Percentiles rank a stretch among this genome's conserved stretches.
phyloP scores from a whole-genome alignment of 1,140 invertebrate genomes.

The Paraescarpia echinospica region DNA sequence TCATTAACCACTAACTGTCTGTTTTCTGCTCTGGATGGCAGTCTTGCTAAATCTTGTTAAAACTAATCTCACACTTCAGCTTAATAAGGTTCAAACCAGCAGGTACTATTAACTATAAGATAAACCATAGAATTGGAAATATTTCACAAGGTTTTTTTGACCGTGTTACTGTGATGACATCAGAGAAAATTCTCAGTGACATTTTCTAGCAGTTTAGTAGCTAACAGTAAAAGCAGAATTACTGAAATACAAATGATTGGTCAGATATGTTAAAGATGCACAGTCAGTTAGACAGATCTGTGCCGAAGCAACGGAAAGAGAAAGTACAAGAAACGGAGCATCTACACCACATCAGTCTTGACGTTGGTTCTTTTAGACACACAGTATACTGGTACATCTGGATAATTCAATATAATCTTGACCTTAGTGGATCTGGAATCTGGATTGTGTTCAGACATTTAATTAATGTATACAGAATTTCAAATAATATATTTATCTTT shows the following conservation, averaged over 20 bases:
- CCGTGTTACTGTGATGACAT: not conserved
- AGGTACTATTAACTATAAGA: not conserved
- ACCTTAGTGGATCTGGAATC: not conserved
- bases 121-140: not conserved
- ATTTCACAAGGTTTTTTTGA: not conserved
- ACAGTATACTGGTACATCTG: not conserved
- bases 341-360: not conserved
- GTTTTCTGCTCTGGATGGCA: no score
- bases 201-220: not conserved
- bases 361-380: not conserved
- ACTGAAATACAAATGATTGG: not conserved
- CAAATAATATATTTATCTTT: not conserved
- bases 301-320: not conserved
- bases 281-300: not conserved
- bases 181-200: not conserved
- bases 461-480: not conserved
- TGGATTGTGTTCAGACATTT: not conserved
- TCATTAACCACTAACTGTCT: no score
- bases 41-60: not conserved
- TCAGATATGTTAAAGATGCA: not conserved
- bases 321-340: not conserved
- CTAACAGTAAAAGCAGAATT: not conserved
- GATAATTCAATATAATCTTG: not conserved
- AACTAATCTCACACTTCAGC: not conserved
- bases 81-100: not conserved